Evolutionary conservation across 2,797 vertebrate genomes (phyloP), one percentile per base, ranked within the genome.

Genomic region (Sebastes itinus): DNA sequence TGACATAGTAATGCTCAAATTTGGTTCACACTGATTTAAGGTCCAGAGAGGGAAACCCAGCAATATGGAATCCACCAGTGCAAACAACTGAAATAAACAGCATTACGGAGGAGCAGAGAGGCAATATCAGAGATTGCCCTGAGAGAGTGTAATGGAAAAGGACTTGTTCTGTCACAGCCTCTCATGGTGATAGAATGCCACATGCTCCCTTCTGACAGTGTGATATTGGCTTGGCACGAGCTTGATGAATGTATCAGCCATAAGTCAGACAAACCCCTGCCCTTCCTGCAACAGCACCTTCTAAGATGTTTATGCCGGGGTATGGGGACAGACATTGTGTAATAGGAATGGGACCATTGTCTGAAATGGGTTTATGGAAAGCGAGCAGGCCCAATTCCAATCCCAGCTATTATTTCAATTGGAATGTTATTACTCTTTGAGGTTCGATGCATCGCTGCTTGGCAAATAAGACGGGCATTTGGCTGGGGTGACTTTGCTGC

Each of bases 171-270:
- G 95, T 95, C 95, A 92, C 88, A 87, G 90, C 86, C 89, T 81
- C 86, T 95, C 92, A 86, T 92, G 84, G 93, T 96, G 96, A 96
- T 94, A 93, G 95, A 96, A 96, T 92, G 93, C 92, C 94, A 94
- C 92, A 92, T 83, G 88, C 91, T 93, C 80, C 89, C 83, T 72
- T 86, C 88, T 95, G 96, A 96, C 96, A 95, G 92, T 95, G 92
- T 90, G 91, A 95, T 95, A 95, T 95, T 95, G 94, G 94, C 91
- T 93, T 89, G 86, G 92, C 87, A 90, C 76, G 35, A 87, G 92
- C 87, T 92, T 96, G 95, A 96, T 96, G 93, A 95, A 96, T 96
- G 94, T 81, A 92, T 93, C 90, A 93, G 92, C 93, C 92, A 92
- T 91, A 93, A 92, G 94, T 94, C 91, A 94, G 91, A 92, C 77